Percentiles rank a stretch among this genome's conserved stretches.
These are phyloP conservation scores for Lucinisca nassula DNA, from an alignment of 2,888 invertebrate species.

Conservation along the genomic window DNA sequence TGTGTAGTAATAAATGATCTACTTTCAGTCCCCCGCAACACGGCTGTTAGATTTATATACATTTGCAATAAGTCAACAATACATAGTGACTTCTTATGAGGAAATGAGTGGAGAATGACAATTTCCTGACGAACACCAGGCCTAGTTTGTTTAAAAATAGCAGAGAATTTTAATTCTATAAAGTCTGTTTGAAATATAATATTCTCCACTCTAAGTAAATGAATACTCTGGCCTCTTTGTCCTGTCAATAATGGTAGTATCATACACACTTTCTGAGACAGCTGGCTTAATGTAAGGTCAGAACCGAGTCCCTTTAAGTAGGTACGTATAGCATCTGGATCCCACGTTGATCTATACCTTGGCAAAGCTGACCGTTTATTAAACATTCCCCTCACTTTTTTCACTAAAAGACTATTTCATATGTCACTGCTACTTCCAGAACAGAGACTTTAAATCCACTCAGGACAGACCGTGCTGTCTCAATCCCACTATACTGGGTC, in stretches of 20 bases:
- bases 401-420: too few species aligned
- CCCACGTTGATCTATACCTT: too few species aligned
- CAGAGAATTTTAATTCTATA: background rate
- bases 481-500: background rate
- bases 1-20: conserved; percentile 1
- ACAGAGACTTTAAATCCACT: too few species aligned
- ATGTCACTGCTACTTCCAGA: too few species aligned
- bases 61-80: background rate
- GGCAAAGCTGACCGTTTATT: too few species aligned
- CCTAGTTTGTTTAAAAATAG: background rate
- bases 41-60: conserved; percentile 13
- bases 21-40: background rate
- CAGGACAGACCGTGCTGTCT: background rate
- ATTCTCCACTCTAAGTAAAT: background rate
- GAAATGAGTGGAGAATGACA: background rate
- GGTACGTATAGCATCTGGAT: too few species aligned
- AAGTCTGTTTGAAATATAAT: background rate
- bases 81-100: background rate
- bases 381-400: too few species aligned
- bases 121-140: background rate
- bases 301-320: too few species aligned
- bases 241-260: too few species aligned
- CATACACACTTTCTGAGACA: too few species aligned
- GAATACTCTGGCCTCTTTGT: too few species aligned
- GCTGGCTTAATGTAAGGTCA: too few species aligned